Conservation (phyloP, 1,140 invertebrate genomes). For the Bombus sibiricus region DNA sequence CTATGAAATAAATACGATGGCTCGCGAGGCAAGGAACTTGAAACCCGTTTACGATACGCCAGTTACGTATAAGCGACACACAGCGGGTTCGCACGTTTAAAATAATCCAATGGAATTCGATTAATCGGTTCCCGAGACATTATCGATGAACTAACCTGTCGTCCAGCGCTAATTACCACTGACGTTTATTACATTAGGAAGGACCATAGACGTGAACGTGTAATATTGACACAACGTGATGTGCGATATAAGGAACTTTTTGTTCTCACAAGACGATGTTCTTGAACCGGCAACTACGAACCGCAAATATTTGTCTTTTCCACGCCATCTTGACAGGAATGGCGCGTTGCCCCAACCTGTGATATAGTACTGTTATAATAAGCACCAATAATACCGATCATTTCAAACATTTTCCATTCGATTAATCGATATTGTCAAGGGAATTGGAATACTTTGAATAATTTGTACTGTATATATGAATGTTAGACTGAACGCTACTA, state of each 20-base stretch:
- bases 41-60: slow-evolving; percentile 1
- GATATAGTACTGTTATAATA: slow-evolving; percentile 3
- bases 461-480: not conserved
- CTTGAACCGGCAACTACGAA: slow-evolving; percentile 22
- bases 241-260: slow-evolving; percentile 32
- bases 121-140: slow-evolving; percentile 4
- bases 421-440: not conserved
- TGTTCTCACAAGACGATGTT: slow-evolving; percentile 38
- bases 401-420: not conserved
- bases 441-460: not conserved
- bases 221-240: slow-evolving; percentile 46
- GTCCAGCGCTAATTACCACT: not conserved
- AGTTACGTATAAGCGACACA: not conserved
- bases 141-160: slow-evolving; percentile 23
- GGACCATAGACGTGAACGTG: not conserved
- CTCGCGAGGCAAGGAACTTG: not conserved
- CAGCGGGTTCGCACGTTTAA: not conserved
- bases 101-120: slow-evolving; percentile 19
- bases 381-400: not conserved
- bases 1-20: not conserved
- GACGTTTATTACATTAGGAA: slow-evolving; percentile 1
- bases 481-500: not conserved
- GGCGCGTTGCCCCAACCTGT: not conserved
- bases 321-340: slow-evolving; percentile 56
- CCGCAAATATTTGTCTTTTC: slow-evolving; percentile 58